Base-by-base conservation (phyloP, 2,888 invertebrate genomes). In the Drosophila testacea region DNA sequence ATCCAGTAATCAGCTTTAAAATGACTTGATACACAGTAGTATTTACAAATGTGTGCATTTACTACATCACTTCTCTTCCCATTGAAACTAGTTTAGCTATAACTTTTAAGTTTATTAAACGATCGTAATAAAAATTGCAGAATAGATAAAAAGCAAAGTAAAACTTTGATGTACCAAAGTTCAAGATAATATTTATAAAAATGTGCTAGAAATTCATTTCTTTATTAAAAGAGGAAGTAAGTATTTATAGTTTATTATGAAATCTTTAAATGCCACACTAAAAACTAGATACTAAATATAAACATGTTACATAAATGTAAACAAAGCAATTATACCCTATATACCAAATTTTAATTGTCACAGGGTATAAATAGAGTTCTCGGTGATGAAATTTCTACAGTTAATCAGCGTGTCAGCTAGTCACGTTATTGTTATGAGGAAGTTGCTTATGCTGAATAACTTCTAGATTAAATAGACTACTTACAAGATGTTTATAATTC, bases 351-450 rank as follows among this genome's bases (percentile, higher is more conserved):
- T 6, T 16, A 16, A 16, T 5, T 16, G 6, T n/a, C 22, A 54
- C 30, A 42, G 42, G 55, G 55, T 55, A 42, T 34, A 32, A 27
- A n/a, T 27, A 9, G n/a, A 55, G n/a, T 46, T 36, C 27, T 13
- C 46, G 27, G 11, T 69, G 44, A 41, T 46, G 57, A 73, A 62
- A 70, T 70, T 22, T 47, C 32, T 38, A 60, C 55, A 50, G 39
- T 51, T 41, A 55, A 42, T 28, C 55, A 41, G 16, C 34, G 13
- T 57, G 27, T 52, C 63, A 52, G 63, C 36, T 6, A 27, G 54
- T 38, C 47, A 52, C 48, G 36, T 52, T 44, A 16, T 32, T 39
- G 46, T 47, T 28, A 28, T 28, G 38, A 38, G 51, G 13, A 28
- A 64, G 7, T 38, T 38, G 6, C n/a, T 52, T 1, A 32, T 46